Conservation (phyloP, 2,888 invertebrate species). For the Stenolophus ochropezus region DNA sequence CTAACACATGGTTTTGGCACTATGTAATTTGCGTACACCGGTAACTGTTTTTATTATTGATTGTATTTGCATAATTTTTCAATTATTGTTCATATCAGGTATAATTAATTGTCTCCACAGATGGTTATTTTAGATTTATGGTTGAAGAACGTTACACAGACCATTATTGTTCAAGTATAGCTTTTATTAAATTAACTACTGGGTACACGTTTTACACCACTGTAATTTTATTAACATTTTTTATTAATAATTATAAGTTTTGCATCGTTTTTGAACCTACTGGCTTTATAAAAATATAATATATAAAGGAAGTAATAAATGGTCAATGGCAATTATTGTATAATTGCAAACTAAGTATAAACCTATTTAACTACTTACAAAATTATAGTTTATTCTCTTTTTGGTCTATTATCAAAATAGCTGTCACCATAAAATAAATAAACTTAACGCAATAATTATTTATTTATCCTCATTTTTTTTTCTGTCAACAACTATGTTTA, state of each 20-base stretch:
- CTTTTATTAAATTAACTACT: not conserved
- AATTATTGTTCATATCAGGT: slow-evolving; percentile 29
- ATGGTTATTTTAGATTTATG: slow-evolving; percentile 11
- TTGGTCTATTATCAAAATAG: not conserved
- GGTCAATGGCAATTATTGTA: too few species aligned
- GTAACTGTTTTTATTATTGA: slow-evolving; percentile 41
- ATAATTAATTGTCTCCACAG: slow-evolving; percentile 22
- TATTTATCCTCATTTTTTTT: not conserved
- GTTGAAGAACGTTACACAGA: not conserved
- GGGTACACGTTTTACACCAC: not conserved
- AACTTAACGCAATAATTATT: not conserved
- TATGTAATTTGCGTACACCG: slow-evolving; percentile 33
- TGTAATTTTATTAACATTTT: not conserved
- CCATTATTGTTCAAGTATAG: not conserved
- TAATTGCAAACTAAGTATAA: too few species aligned
- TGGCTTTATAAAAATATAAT: too few species aligned
- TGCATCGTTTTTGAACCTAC: too few species aligned
- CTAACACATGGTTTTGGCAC: slow-evolving; percentile 16
- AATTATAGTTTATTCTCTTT: not conserved
- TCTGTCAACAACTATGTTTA: not conserved
- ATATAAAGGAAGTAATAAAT: too few species aligned
- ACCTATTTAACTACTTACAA: not conserved
- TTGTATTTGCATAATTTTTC: slow-evolving; percentile 43
- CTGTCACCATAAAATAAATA: not conserved
- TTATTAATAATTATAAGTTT: too few species aligned